These are phyloP conservation scores for Neoarius graeffei DNA, from an alignment of 2,113 vertebrate genomes.

Conservation along the genomic window DNA sequence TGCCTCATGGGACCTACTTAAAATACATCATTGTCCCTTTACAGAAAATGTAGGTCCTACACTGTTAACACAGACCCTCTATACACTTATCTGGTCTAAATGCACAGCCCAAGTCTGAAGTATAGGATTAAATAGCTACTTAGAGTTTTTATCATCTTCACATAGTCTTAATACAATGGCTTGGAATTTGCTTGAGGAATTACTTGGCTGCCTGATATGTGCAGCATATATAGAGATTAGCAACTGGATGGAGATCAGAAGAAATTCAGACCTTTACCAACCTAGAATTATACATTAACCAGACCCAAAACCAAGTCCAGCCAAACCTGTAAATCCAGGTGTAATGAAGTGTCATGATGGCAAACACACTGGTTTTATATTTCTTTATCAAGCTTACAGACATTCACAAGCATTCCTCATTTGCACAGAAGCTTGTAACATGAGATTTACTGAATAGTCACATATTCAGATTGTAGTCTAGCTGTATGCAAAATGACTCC, in stretches of 20 bases:
- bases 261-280: neutral
- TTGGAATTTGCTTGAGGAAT: neutral
- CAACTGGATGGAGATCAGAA: neutral
- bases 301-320: neutral
- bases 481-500: neutral
- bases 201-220: neutral
- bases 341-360: no score
- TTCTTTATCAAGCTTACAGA: neutral
- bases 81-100: constrained; percentile 19
- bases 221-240: neutral
- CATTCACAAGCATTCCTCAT: neutral
- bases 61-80: constrained; percentile 13
- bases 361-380: neutral
- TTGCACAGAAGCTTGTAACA: neutral
- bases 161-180: neutral
- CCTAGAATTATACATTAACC: neutral
- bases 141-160: neutral
- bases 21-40: constrained; percentile 47
- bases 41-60: constrained; percentile 48
- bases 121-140: neutral
- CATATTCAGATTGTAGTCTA: neutral
- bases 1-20: constrained; percentile 34
- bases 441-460: neutral
- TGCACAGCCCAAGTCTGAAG: neutral
- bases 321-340: constrained; percentile 7